Percentiles rank a stretch among this genome's conserved stretches.
Evolutionary conservation across 2,888 invertebrate species (phyloP).

Genomic region (Pseudoips prasinana): DNA sequence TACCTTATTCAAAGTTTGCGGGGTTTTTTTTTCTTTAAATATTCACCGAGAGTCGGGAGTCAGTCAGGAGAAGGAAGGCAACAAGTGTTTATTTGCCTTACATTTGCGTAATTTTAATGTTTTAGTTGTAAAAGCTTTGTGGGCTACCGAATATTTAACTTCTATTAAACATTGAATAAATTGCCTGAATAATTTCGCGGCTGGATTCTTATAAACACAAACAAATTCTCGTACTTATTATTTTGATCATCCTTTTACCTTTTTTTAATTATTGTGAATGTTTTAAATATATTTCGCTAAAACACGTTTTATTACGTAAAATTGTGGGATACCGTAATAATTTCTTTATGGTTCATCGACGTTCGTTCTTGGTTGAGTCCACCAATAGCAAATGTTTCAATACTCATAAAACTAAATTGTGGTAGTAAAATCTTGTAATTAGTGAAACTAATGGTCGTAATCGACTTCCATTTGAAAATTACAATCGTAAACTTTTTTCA

Average conservation of each 20-base stretch:
- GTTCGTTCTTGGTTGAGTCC: slow-evolving; percentile 47
- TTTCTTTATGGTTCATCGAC: slow-evolving; percentile 56
- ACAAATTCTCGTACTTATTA: slow-evolving; percentile 1
- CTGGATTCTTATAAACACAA: slow-evolving; percentile 5
- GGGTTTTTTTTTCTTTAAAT: slow-evolving; percentile 67
- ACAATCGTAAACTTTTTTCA: slow-evolving; percentile 53
- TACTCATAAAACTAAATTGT: slow-evolving; percentile 69
- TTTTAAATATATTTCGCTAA: slow-evolving; percentile 6
- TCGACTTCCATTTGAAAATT: slow-evolving; percentile 65
- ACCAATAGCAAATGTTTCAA: slow-evolving; percentile 66
- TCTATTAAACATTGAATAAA: slow-evolving; percentile 6
- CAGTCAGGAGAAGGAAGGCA: too few species aligned
- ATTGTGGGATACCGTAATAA: slow-evolving; percentile 62
- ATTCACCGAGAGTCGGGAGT: slow-evolving; percentile 48
- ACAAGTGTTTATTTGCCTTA: slow-evolving; percentile 39
- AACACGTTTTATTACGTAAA: slow-evolving; percentile 53
- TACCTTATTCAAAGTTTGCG: slow-evolving; percentile 75
- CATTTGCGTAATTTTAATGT: slow-evolving; percentile 16
- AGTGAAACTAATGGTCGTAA: slow-evolving; percentile 75
- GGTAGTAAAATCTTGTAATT: slow-evolving; percentile 71
- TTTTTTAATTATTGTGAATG: neutral
- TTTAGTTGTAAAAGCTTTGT: slow-evolving; percentile 2
- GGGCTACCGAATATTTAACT: slow-evolving; percentile 9
- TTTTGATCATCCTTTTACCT: too few species aligned
- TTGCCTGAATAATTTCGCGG: slow-evolving; percentile 1